Conservation (phyloP, 2,113 vertebrate genomes). For the Rhinogobius similis region DNA sequence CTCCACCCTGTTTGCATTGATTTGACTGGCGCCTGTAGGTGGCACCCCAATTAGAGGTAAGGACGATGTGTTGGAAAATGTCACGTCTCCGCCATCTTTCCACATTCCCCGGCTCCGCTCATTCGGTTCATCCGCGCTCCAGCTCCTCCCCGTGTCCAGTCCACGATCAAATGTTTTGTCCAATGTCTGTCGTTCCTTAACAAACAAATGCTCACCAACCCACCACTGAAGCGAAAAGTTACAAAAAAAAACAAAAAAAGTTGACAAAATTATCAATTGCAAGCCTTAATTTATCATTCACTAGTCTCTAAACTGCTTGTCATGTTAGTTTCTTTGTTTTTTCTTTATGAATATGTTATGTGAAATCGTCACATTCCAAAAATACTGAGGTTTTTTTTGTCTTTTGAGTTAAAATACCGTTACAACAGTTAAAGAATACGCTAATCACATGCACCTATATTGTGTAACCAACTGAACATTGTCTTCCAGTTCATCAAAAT, state of each 20-base stretch:
- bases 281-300: too few species aligned
- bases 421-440: too few species aligned
- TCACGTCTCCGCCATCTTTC: conserved; percentile 67
- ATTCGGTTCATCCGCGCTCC: conserved; percentile 59
- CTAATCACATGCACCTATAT: too few species aligned
- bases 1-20: conserved; percentile 97
- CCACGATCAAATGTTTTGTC: conserved; percentile 13
- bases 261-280: too few species aligned
- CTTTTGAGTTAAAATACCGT: too few species aligned
- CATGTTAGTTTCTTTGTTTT: not conserved
- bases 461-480: too few species aligned
- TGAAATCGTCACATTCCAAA: not conserved
- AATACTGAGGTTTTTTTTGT: not conserved
- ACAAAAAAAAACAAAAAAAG: too few species aligned
- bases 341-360: not conserved
- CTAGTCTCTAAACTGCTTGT: too few species aligned
- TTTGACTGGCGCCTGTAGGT: conserved; percentile 93
- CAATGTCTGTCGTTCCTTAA: conserved; percentile 51
- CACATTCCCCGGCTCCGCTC: conserved; percentile 58
- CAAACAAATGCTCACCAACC: conserved; percentile 72
- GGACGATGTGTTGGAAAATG: conserved; percentile 81
- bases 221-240: not conserved
- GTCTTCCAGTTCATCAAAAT: too few species aligned
- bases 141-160: conserved; percentile 25
- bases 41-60: conserved; percentile 99